phyloP scores from a whole-genome alignment of 2,113 vertebrate genomes.

The Chauna torquata region DNA sequence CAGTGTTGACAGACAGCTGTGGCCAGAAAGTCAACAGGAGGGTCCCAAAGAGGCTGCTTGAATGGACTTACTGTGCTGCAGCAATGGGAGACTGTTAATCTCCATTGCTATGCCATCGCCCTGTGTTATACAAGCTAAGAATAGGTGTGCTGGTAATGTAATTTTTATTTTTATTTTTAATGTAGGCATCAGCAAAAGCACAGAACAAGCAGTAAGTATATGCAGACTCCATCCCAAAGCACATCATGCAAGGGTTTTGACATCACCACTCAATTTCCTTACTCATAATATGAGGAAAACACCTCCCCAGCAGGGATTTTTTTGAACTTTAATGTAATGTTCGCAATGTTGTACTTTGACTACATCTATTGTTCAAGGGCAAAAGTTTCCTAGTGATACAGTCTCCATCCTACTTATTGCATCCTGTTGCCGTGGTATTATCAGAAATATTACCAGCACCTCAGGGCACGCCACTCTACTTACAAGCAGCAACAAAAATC shows the following conservation, averaged over 20 bases:
- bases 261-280: neutral
- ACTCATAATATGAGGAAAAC: neutral
- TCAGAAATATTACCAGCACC: neutral
- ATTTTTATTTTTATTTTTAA: neutral
- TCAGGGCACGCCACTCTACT: neutral
- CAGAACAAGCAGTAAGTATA: neutral
- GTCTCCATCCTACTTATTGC: neutral
- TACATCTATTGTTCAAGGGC: neutral
- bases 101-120: neutral
- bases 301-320: neutral
- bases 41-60: constrained; percentile 18
- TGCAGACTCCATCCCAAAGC: neutral
- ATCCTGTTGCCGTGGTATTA: neutral
- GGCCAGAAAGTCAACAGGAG: constrained; percentile 41
- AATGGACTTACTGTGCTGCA: neutral
- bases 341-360: neutral
- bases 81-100: neutral
- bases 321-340: neutral
- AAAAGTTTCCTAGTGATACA: neutral
- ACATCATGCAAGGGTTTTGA: neutral
- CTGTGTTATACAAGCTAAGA: neutral
- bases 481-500: neutral
- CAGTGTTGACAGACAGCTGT: constrained; percentile 56
- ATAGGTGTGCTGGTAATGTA: neutral
- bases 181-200: neutral